These are phyloP conservation scores for Neopelma chrysocephalum DNA, from an alignment of 2,797 vertebrate species.

Conservation along the genomic window DNA sequence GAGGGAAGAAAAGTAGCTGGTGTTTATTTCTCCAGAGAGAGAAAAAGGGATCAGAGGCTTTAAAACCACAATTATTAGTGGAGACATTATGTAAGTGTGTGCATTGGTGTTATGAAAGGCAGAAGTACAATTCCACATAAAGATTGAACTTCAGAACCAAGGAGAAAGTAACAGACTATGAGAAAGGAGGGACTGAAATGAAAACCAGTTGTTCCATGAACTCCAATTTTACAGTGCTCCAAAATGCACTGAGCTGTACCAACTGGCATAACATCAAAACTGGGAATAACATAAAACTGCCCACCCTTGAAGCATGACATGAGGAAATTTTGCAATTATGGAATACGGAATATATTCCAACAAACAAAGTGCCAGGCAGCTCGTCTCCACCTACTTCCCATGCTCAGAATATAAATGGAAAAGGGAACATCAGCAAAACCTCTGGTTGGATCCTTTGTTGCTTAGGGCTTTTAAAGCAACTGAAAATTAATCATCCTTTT, in stretches of 20 bases:
- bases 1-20: background rate
- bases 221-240: background rate
- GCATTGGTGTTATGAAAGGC: background rate
- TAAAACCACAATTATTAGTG: background rate
- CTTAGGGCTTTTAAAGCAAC: constrained; percentile 41
- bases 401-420: constrained; percentile 41
- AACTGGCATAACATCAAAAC: constrained; percentile 22
- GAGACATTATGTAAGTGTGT: background rate
- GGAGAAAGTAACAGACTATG: background rate
- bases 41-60: background rate
- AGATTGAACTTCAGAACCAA: background rate
- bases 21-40: background rate
- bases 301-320: constrained; percentile 41
- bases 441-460: background rate
- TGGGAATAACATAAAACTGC: constrained; percentile 43
- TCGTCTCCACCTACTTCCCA: constrained; percentile 10
- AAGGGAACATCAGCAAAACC: constrained; percentile 1
- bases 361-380: constrained; percentile 34
- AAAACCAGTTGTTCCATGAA: constrained; percentile 20
- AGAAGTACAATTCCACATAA: background rate
- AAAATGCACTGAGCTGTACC: constrained; percentile 14
- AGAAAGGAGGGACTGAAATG: constrained; percentile 14
- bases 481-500: constrained; percentile 58
- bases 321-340: constrained; percentile 52
- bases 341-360: constrained; percentile 36